phyloP scores from a whole-genome alignment of 2,113 vertebrate genomes.

The Colius striatus region DNA sequence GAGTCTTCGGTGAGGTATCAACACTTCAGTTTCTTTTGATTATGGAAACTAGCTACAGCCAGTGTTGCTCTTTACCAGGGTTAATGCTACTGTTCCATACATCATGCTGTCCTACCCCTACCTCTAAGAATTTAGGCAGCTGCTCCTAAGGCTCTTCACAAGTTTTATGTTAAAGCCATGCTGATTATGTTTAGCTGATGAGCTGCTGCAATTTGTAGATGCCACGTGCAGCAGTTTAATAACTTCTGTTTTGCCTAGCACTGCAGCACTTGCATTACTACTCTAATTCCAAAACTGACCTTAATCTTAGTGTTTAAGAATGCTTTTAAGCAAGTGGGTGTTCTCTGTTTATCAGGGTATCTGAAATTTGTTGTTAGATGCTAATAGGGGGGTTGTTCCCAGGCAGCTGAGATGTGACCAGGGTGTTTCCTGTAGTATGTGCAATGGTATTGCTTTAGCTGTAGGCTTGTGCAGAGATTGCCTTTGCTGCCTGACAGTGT shows the following conservation, averaged over 20 bases:
- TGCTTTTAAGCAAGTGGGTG: not conserved
- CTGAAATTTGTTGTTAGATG: not conserved
- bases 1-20: not conserved
- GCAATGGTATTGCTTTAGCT: not conserved
- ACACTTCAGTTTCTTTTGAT: not conserved
- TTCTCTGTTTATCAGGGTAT: not conserved
- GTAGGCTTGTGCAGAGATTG: not conserved
- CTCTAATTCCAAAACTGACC: not conserved
- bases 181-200: not conserved
- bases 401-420: not conserved
- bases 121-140: not conserved
- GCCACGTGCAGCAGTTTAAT: not conserved
- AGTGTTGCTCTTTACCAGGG: no score
- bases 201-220: not conserved
- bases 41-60: not conserved
- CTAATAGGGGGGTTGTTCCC: not conserved
- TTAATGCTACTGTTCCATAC: not conserved
- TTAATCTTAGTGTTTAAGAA: not conserved
- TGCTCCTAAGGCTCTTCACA: not conserved
- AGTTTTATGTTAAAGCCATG: not conserved
- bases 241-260: not conserved
- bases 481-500: not conserved
- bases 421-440: not conserved
- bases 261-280: not conserved
- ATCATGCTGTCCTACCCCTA: not conserved